Evolutionary conservation across 2,113 vertebrate genomes (phyloP).

Genomic region (Vimba vimba): DNA sequence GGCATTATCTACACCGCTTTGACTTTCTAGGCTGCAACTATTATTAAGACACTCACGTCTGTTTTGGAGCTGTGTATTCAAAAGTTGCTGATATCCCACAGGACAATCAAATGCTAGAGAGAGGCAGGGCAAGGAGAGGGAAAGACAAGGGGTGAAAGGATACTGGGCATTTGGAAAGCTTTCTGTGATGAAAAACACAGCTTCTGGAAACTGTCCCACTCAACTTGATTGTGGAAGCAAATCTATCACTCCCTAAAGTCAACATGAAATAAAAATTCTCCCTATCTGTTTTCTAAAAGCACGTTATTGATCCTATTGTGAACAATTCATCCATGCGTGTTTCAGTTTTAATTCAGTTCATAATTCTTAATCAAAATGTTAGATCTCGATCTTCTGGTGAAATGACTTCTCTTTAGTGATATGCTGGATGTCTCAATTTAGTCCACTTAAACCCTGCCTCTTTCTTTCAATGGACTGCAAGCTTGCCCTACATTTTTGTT

Average conservation of each 20-base stretch:
- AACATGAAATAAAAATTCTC: not conserved
- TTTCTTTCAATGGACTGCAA: too few species aligned
- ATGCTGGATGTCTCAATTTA: not conserved
- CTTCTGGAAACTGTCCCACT: slow-evolving; percentile 15
- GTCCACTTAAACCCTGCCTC: not conserved
- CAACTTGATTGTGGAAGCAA: not conserved
- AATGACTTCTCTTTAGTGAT: too few species aligned
- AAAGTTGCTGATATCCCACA: slow-evolving; percentile 30
- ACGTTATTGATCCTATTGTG: not conserved
- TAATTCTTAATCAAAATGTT: too few species aligned
- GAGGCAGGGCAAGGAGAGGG: slow-evolving; percentile 6
- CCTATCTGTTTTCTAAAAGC: not conserved
- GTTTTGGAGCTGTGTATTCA: slow-evolving; percentile 25
- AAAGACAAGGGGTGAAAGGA: not conserved
- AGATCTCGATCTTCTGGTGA: too few species aligned
- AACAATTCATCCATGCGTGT: too few species aligned
- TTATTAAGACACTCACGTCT: slow-evolving; percentile 9
- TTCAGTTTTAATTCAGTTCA: too few species aligned
- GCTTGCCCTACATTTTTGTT: not conserved
- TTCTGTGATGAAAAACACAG: slow-evolving; percentile 19
- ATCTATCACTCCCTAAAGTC: not conserved
- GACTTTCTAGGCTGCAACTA: slow-evolving; percentile 20
- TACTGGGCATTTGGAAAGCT: not conserved
- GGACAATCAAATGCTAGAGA: slow-evolving; percentile 8
- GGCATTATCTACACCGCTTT: slow-evolving; percentile 29